phyloP scores from a whole-genome alignment of 2,888 invertebrate species.

The Monoplex corrugatus region DNA sequence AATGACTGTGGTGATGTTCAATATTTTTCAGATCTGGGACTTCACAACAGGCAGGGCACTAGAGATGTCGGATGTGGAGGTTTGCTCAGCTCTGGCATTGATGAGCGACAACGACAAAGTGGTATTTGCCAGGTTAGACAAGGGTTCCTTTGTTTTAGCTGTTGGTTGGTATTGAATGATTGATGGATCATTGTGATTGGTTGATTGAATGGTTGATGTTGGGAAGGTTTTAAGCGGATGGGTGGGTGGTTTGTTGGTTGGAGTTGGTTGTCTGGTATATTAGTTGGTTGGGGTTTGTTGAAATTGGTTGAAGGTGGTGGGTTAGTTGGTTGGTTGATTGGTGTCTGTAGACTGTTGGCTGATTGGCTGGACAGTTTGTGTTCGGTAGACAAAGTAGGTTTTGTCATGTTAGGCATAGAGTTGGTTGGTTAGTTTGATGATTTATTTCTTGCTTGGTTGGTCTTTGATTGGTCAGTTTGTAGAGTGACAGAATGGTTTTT shows the following conservation, averaged over 20 bases:
- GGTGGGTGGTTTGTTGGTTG: not conserved
- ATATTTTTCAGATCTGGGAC: slow-evolving; percentile 80
- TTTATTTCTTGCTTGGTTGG: too few relatives aligned
- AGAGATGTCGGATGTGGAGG: slow-evolving; percentile 78
- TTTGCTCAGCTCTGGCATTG: slow-evolving; percentile 79
- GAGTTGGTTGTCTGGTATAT: not conserved
- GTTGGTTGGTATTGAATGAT: not conserved
- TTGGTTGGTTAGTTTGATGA: too few relatives aligned
- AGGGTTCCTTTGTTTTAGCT: not conserved
- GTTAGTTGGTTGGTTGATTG: too few relatives aligned
- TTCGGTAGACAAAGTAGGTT: too few relatives aligned
- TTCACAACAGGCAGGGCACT: slow-evolving; percentile 79
- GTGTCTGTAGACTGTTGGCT: too few relatives aligned
- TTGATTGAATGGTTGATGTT: not conserved
- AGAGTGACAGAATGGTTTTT: too few relatives aligned
- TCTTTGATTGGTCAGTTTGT: too few relatives aligned
- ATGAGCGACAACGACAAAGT: slow-evolving; percentile 80
- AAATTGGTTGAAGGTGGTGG: too few relatives aligned
- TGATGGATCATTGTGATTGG: too few relatives aligned
- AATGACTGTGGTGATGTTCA: not conserved
- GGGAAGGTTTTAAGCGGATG: not conserved
- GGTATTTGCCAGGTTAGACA: slow-evolving; percentile 69
- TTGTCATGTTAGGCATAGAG: too few relatives aligned
- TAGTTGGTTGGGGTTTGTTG: not conserved
- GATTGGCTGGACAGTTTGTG: too few relatives aligned